Percentiles rank a stretch among this genome's conserved stretches.
Conservation (phyloP, 2,888 invertebrate species). For the Eremobia ochroleuca region DNA sequence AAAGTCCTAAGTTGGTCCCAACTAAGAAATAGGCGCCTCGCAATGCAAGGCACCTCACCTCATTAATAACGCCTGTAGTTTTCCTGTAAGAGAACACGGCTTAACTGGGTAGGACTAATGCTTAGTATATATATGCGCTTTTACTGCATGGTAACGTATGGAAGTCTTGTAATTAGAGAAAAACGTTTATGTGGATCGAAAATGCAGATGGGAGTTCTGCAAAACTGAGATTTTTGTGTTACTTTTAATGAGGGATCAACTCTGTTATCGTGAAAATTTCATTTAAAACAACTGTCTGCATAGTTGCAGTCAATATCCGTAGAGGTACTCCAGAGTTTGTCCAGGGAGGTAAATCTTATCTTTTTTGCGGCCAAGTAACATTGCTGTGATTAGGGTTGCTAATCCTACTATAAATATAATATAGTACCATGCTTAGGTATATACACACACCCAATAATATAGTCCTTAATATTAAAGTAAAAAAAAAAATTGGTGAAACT, state of each 20-base stretch:
- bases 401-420: no score
- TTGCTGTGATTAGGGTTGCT: neutral
- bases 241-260: neutral
- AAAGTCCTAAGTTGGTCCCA: conserved; percentile 20
- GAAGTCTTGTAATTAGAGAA: neutral
- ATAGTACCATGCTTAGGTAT: no score
- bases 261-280: neutral
- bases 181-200: neutral
- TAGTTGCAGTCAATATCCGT: neutral
- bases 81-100: conserved; percentile 7
- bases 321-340: no score
- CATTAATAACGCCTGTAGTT: conserved; percentile 42
- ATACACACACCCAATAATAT: no score
- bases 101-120: conserved; percentile 16
- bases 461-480: no score
- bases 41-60: conserved; percentile 15
- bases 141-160: neutral
- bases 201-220: neutral
- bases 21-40: conserved; percentile 23
- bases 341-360: neutral
- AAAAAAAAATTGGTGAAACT: no score
- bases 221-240: neutral
- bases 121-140: neutral
- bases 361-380: neutral
- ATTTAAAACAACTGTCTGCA: neutral